phyloP scores from a whole-genome alignment of 2,113 vertebrate species.

The Callaeas wilsoni region DNA sequence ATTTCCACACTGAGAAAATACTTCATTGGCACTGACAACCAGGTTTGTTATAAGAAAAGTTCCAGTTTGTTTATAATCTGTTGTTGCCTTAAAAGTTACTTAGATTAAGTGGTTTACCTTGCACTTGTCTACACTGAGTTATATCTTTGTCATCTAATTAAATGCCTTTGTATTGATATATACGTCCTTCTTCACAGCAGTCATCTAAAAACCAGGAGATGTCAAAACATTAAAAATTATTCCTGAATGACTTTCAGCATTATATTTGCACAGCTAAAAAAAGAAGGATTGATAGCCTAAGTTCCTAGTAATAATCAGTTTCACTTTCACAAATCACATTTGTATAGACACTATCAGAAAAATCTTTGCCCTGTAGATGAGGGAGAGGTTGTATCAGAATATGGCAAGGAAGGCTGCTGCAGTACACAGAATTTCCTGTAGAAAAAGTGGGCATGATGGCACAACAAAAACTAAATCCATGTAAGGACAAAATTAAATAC shows the following conservation, averaged over 20 bases:
- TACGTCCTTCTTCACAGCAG: not conserved
- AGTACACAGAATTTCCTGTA: not conserved
- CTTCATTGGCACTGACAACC: not conserved
- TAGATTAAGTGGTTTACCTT: not conserved
- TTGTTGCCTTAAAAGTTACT: not conserved
- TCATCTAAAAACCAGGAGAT: not conserved
- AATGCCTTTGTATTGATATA: not conserved
- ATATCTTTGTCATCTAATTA: not conserved
- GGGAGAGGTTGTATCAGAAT: not conserved
- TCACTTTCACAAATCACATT: not conserved
- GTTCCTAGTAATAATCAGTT: not conserved
- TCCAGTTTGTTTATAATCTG: not conserved
- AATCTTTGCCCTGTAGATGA: not conserved
- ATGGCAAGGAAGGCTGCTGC: not conserved
- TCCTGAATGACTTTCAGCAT: not conserved
- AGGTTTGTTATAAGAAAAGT: not conserved
- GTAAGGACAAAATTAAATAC: not conserved
- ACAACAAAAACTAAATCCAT: not conserved
- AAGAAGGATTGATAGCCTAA: not conserved
- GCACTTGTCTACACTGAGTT: not conserved
- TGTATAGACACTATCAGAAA: not conserved
- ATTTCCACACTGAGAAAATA: not conserved
- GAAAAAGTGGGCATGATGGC: not conserved
- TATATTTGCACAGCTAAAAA: not conserved
- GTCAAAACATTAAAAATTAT: slow-evolving; percentile 15